Conservation (phyloP, 2,113 vertebrate species). For the Epinephelus lanceolatus region DNA sequence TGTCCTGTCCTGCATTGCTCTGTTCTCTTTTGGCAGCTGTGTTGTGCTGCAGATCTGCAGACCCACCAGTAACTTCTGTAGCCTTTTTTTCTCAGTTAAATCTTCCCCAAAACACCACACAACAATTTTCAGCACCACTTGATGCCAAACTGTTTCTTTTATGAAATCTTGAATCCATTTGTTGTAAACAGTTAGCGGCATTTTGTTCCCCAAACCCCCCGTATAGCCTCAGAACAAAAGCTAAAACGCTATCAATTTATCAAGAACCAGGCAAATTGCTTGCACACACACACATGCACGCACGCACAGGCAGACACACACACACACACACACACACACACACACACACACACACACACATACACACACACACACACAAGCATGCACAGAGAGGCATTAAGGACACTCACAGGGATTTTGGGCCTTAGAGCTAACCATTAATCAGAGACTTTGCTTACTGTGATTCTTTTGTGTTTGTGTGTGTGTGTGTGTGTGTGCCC, state of each 20-base stretch:
- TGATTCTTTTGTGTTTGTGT: conserved; percentile 23
- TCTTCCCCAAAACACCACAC: conserved; percentile 15
- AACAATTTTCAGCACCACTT: conserved; percentile 39
- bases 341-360: conserved; percentile 18
- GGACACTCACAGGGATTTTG: conserved; percentile 58
- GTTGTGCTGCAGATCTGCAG: conserved; percentile 7
- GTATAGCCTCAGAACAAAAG: conserved; percentile 71
- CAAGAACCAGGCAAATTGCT: conserved; percentile 67
- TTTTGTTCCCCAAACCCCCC: conserved; percentile 61
- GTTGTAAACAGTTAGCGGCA: conserved; percentile 68
- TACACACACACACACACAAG: conserved; percentile 24
- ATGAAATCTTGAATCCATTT: conserved; percentile 76
- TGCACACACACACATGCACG: not conserved
- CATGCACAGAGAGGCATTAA: conserved; percentile 46
- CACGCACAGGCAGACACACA: conserved; percentile 11
- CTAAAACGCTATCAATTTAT: conserved; percentile 81
- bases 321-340: conserved; percentile 15
- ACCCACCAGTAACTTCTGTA: conserved; percentile 14
- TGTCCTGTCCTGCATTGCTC: not conserved
- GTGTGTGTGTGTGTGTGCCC: conserved; percentile 1
- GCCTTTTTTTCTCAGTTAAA: conserved; percentile 8
- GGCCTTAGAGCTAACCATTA: conserved; percentile 77
- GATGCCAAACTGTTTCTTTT: conserved; percentile 59
- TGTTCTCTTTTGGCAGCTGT: not conserved
- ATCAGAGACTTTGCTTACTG: conserved; percentile 70